Evolutionary conservation across 2,888 invertebrate genomes (phyloP).

Genomic region (Plebejus anna): DNA sequence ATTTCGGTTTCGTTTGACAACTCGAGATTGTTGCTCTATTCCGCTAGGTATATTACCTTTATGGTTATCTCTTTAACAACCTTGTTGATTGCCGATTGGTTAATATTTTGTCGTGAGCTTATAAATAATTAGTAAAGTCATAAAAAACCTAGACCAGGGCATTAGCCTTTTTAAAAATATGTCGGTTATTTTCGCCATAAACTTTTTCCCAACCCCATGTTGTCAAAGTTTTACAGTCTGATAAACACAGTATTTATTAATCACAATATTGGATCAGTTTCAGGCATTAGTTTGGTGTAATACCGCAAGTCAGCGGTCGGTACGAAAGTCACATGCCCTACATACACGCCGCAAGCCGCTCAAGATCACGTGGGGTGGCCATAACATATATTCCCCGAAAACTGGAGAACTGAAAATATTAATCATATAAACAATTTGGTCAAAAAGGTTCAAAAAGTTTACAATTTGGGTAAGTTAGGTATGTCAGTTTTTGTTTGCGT

Average conservation of each 20-base stretch:
- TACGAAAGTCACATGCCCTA: conserved; percentile 10
- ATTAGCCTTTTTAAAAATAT: neutral
- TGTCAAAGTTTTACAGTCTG: neutral
- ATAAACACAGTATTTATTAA: neutral
- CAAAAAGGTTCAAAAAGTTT: too few species aligned
- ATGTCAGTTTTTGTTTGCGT: too few species aligned
- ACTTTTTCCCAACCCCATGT: neutral
- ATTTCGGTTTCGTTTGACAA: too few species aligned
- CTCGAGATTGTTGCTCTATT: too few species aligned
- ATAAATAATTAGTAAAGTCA: too few species aligned
- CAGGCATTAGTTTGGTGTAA: conserved; percentile 11
- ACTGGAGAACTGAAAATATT: neutral
- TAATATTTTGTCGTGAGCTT: too few species aligned
- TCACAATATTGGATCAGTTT: conserved; percentile 1
- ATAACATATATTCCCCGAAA: neutral
- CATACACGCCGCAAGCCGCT: conserved; percentile 22
- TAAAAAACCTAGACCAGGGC: too few species aligned
- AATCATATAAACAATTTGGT: neutral
- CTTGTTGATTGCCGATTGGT: too few species aligned
- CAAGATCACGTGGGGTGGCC: conserved; percentile 15
- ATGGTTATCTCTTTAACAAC: too few species aligned
- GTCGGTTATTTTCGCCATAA: neutral
- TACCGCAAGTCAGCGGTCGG: conserved; percentile 28
- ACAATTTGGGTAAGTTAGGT: neutral
- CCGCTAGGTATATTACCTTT: too few species aligned